A percentile compares a stretch with the other conserved stretches of the same genome.
Conservation (phyloP, 2,888 invertebrate genomes). For the Limnephilus auricula region DNA sequence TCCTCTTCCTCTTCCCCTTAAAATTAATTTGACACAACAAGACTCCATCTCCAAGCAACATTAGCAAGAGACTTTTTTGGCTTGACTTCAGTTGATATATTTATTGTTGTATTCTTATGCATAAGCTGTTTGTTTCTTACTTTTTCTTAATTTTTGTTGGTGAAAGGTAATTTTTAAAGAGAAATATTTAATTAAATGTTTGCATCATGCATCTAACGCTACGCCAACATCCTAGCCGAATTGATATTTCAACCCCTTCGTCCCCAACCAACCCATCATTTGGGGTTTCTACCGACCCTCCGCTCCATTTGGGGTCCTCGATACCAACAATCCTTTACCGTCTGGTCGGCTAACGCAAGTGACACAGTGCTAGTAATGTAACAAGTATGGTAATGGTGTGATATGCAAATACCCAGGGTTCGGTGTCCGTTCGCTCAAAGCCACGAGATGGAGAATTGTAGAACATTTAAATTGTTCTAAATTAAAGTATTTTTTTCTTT, state of each 20-base stretch:
- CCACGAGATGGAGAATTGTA: neutral
- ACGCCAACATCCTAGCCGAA: neutral
- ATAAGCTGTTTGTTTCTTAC: too few relatives aligned
- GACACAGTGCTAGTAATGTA: neutral
- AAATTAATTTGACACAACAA: too few relatives aligned
- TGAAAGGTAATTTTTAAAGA: neutral
- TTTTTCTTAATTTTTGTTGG: too few relatives aligned
- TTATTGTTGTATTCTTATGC: too few relatives aligned
- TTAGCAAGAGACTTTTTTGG: too few relatives aligned
- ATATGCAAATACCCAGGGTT: neutral
- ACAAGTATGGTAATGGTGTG: constrained; percentile 22
- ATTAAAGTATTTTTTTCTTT: neutral
- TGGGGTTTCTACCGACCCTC: neutral
- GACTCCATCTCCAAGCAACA: too few relatives aligned
- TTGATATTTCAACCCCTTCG: neutral
- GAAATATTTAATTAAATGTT: neutral
- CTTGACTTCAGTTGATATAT: too few relatives aligned
- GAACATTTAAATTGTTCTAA: neutral
- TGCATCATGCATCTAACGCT: neutral
- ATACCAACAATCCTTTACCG: neutral
- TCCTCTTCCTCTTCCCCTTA: too few relatives aligned
- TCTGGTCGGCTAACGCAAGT: neutral
- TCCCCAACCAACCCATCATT: neutral
- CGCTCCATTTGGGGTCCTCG: neutral
- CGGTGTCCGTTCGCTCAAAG: neutral